These are phyloP conservation scores for Drosophila insularis DNA, from an alignment of 1,140 invertebrate species.

Conservation along the genomic window DNA sequence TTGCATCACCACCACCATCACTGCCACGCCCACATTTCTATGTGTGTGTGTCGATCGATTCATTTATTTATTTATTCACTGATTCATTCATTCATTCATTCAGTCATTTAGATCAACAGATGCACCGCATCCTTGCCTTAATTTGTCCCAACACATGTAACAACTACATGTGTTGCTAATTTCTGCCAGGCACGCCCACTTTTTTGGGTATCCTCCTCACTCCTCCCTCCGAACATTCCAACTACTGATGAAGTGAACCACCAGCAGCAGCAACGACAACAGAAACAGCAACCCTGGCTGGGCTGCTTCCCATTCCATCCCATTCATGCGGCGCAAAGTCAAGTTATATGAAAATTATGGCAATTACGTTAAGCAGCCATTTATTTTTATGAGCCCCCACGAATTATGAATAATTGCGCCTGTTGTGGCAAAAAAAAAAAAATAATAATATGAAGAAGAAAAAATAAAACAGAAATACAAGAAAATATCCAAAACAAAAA, in stretches of 20 bases:
- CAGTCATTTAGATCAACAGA: constrained; percentile 53
- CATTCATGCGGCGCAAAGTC: constrained; percentile 37
- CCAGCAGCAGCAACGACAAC: not conserved
- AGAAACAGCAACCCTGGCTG: constrained; percentile 2
- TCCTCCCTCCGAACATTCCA: not conserved
- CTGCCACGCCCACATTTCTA: constrained; percentile 55
- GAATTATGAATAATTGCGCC: constrained; percentile 77
- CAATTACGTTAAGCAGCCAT: constrained; percentile 79
- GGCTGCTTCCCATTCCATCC: constrained; percentile 17
- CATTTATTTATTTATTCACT: not conserved
- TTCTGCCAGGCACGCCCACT: constrained; percentile 62
- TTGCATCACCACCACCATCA: constrained; percentile 15
- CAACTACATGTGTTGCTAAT: constrained; percentile 66
- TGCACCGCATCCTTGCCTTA: constrained; percentile 61
- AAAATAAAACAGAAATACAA: constrained; percentile 28
- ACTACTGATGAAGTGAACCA: constrained; percentile 11
- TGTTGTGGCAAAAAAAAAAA: constrained; percentile 8
- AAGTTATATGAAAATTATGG: constrained; percentile 75
- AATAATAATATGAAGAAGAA: constrained; percentile 11
- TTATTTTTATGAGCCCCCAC: constrained; percentile 80
- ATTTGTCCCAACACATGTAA: constrained; percentile 33
- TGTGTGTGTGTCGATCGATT: constrained; percentile 1
- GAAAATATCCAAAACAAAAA: constrained; percentile 14
- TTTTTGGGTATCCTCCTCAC: constrained; percentile 15
- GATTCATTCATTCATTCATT: not conserved